Evolutionary conservation across 2,888 invertebrate genomes (phyloP), one percentile per base, ranked within the genome.

Genomic region (Agrotis segetum): DNA sequence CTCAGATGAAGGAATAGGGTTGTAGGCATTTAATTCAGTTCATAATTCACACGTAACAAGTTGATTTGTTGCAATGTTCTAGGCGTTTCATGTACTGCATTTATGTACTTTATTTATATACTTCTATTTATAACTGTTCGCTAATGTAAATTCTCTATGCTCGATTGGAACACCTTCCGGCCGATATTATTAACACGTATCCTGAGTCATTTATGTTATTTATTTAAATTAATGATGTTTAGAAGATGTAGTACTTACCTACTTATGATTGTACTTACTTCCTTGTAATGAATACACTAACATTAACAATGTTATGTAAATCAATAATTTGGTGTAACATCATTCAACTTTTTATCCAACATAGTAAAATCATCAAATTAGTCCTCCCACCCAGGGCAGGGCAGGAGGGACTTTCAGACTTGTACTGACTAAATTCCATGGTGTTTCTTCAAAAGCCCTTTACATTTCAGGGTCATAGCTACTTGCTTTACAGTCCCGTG

Each of bases 121-220:
- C 21, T 59, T 76, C 82, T 86, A 85, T 85, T 80, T 79, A 81
- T 88, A 88, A 55, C 82, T 78, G 62, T 47, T 77, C 68, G 24
- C 60, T 80, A 69, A 75, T 78, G 64, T 74, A 69, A 74, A 67
- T 72, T 60, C 55, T 66, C 47, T 72, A 62, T 67, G 47, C 17
- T 64, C 60, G 29, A 62, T 69, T 73, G 11, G 49, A 47, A 65
- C 55, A 61, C 64, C 21, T 79, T 67, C 68, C 58, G 64, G 44
- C 40, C 19, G 17, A 64, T 74, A 61, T n/a, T 49, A 64, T 21
- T 16, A 7, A 49, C 44, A 34, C 24, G 46, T 16, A 47, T 66
- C 65, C 19, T 63, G 14, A 62, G 34, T 49, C 24, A 52, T 2
- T 0, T 0, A 24, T 52, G n/a, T 3, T 4, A 50, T 46, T 44